phyloP scores from a whole-genome alignment of 2,888 invertebrate genomes.

The Pocota personata region DNA sequence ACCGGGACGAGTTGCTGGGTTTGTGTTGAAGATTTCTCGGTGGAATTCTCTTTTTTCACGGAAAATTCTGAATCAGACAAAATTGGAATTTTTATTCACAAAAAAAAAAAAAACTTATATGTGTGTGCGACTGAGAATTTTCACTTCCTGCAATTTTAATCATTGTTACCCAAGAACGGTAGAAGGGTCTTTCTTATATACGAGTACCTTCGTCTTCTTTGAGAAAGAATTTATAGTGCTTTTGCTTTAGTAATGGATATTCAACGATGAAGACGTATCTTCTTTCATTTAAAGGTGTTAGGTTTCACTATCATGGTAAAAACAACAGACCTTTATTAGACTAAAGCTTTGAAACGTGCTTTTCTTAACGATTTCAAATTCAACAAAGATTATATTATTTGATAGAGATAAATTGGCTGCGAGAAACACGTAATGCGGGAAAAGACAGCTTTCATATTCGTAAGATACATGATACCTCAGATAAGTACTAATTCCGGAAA shows the following conservation, averaged over 20 bases:
- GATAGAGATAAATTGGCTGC: too few species aligned
- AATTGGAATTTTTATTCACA: constrained; percentile 14
- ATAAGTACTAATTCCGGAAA: too few species aligned
- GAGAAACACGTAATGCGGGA: too few species aligned
- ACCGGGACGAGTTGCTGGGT: neutral
- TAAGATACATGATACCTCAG: too few species aligned
- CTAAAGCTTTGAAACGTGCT: neutral
- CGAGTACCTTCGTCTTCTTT: too few species aligned
- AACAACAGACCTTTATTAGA: neutral
- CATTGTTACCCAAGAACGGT: neutral
- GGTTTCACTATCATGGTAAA: neutral
- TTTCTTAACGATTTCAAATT: neutral
- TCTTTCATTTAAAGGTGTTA: neutral
- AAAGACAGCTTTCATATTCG: too few species aligned
- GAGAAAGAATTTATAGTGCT: too few species aligned
- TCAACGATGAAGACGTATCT: neutral
- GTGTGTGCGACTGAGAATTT: neutral
- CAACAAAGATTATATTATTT: neutral
- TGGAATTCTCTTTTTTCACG: neutral
- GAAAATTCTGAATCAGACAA: neutral
- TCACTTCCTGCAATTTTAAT: neutral
- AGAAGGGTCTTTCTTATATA: neutral
- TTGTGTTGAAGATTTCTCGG: neutral
- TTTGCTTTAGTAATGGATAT: neutral
- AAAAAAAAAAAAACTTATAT: neutral